phyloP scores from a whole-genome alignment of 2,888 invertebrate genomes.

The Brenthis daphne region DNA sequence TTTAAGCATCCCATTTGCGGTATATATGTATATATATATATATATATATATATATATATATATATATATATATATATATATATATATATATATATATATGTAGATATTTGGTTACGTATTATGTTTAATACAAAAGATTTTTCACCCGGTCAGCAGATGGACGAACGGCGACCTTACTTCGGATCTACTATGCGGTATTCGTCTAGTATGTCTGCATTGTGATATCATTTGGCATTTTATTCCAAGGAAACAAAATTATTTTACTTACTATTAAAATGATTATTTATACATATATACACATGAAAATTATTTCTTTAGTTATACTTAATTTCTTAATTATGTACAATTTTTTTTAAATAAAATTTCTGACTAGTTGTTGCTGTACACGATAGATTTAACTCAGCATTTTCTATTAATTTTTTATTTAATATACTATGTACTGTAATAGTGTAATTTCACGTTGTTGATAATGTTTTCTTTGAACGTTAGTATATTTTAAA shows the following conservation, averaged over 20 bases:
- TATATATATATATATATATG: too few relatives aligned
- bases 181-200: conserved; percentile 5
- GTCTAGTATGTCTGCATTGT: conserved; percentile 39
- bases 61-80: too few relatives aligned
- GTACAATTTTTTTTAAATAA: conserved; percentile 1
- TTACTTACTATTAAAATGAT: conserved; percentile 22
- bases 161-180: too few relatives aligned
- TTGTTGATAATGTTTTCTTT: conserved; percentile 3
- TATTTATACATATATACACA: conserved; percentile 24
- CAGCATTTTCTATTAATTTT: conserved; percentile 35
- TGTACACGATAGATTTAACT: conserved; percentile 25
- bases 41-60: too few relatives aligned
- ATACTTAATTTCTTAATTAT: conserved; percentile 4
- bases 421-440: conserved; percentile 16
- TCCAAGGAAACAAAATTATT: conserved; percentile 54
- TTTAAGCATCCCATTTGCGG: too few relatives aligned
- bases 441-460: not conserved
- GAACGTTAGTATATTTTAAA: not conserved
- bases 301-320: conserved; percentile 24
- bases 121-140: too few relatives aligned
- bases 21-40: too few relatives aligned
- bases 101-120: too few relatives aligned
- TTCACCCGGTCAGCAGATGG: too few relatives aligned
- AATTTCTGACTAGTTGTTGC: not conserved
- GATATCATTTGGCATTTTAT: conserved; percentile 50